These are phyloP conservation scores for Sepiola atlantica DNA, from an alignment of 2,888 invertebrate species.

Conservation along the genomic window DNA sequence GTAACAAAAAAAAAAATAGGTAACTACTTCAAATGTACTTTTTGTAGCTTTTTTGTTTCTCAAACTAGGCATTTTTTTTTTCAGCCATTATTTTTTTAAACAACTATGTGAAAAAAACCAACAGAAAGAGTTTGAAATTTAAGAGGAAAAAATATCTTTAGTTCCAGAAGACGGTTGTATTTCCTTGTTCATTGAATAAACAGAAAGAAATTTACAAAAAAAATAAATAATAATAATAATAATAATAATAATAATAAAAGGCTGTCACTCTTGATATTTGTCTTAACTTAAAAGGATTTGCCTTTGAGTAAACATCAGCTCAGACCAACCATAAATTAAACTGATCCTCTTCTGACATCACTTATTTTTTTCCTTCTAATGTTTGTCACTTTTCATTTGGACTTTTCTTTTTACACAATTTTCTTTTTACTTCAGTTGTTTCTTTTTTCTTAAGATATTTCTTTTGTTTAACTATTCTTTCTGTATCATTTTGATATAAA, in stretches of 20 bases:
- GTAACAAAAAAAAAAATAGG: too few species aligned
- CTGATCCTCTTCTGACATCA: constrained; percentile 16
- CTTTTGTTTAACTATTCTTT: too few species aligned
- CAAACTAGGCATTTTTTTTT: too few species aligned
- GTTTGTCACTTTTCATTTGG: neutral
- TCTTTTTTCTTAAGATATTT: too few species aligned
- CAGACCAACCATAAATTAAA: neutral
- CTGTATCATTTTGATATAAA: too few species aligned
- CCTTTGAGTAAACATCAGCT: neutral
- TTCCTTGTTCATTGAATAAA: neutral
- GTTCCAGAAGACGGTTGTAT: neutral
- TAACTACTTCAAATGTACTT: too few species aligned
- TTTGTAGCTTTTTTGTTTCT: too few species aligned
- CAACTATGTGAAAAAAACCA: neutral
- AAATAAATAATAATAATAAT: too few species aligned
- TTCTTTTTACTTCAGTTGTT: too few species aligned
- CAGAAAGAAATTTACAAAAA: neutral
- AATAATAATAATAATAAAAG: neutral
- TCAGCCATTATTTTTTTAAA: neutral
- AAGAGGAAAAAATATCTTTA: neutral
- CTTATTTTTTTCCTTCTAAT: neutral
- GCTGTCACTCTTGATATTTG: neutral
- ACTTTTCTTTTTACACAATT: neutral
- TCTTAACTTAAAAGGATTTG: neutral
- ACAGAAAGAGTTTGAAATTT: neutral